These are phyloP conservation scores for Anoura caudifer DNA, from an alignment of 2,113 vertebrate species.

Conservation along the genomic window DNA sequence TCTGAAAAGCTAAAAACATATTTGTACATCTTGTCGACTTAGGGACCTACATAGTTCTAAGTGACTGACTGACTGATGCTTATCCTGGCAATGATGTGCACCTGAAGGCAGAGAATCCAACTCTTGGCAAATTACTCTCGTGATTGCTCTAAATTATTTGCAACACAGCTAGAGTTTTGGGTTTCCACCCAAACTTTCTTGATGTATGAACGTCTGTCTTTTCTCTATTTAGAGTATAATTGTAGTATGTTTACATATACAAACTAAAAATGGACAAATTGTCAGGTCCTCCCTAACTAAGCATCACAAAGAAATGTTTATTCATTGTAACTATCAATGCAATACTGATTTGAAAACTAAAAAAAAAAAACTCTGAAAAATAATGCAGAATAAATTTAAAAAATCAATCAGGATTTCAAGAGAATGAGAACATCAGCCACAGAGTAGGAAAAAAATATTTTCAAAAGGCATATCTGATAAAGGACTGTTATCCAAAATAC, in stretches of 20 bases:
- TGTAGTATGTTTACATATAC: neutral
- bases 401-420: neutral
- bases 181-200: neutral
- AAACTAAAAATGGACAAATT: neutral
- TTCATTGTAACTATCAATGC: neutral
- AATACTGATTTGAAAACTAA: neutral
- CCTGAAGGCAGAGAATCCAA: neutral
- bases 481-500: neutral
- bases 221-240: neutral
- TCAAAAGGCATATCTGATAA: neutral
- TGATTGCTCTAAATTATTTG: neutral
- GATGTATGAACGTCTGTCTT: neutral
- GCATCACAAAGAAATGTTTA: neutral
- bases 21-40: neutral
- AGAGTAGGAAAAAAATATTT: too few relatives aligned
- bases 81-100: neutral
- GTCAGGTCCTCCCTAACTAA: neutral
- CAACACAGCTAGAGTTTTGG: neutral
- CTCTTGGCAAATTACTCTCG: neutral
- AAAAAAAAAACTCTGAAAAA: neutral
- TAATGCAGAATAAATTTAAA: neutral
- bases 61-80: neutral
- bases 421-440: neutral
- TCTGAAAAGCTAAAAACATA: neutral
- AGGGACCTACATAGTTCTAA: neutral